Evolutionary conservation across 2,113 vertebrate species (phyloP).

Genomic region (Clarias magur): DNA sequence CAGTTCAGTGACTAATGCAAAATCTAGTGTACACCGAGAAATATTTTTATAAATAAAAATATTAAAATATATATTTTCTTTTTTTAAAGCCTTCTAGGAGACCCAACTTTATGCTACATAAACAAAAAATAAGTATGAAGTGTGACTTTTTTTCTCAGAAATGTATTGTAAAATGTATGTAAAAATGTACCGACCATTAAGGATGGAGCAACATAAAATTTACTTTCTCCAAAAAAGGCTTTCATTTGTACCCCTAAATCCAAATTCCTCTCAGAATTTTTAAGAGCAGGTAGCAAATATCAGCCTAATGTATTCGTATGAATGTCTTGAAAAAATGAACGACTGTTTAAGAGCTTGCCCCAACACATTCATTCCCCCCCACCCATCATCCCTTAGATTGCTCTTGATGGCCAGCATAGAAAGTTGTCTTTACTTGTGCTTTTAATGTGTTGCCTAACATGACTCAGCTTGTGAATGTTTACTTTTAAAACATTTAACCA

Average conservation of each 20-base stretch:
- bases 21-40: not conserved
- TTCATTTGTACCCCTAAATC: not conserved
- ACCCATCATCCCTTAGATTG: not conserved
- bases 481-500: slow-evolving; percentile 16
- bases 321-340: not conserved
- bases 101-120: too few relatives aligned
- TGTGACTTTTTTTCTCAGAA: not conserved
- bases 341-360: not conserved
- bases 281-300: not conserved
- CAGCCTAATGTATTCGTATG: not conserved
- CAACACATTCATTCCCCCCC: not conserved
- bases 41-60: too few relatives aligned
- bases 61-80: not conserved
- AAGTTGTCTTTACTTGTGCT: not conserved
- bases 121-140: not conserved
- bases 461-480: slow-evolving; percentile 10
- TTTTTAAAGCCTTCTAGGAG: not conserved
- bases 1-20: not conserved
- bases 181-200: not conserved
- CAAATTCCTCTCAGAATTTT: not conserved
- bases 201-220: not conserved
- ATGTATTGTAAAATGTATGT: too few relatives aligned
- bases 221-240: not conserved
- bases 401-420: not conserved
- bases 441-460: slow-evolving; percentile 5